A percentile compares a stretch with the other conserved stretches of the same genome.
Conservation (phyloP, 2,888 invertebrate genomes). For the Troides aeacus region DNA sequence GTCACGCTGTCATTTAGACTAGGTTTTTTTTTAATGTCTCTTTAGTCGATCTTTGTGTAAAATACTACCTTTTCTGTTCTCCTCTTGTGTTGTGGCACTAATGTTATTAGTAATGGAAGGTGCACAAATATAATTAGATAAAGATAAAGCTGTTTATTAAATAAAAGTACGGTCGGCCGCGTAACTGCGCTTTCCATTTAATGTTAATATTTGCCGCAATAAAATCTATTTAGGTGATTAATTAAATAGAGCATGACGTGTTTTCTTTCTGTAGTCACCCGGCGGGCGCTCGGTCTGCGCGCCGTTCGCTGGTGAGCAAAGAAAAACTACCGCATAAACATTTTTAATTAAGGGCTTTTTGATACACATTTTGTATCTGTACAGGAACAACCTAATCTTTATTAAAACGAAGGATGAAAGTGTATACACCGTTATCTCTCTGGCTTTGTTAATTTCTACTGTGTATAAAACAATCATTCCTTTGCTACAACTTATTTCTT, state of each 20-base stretch:
- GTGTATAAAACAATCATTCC: too few species aligned
- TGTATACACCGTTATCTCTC: neutral
- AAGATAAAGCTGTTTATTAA: slow-evolving; percentile 37
- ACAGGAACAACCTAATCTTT: neutral
- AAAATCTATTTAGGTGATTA: slow-evolving; percentile 70
- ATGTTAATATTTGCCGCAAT: slow-evolving; percentile 69
- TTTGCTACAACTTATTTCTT: too few species aligned
- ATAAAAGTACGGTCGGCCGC: slow-evolving; percentile 46
- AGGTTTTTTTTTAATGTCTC: too few species aligned
- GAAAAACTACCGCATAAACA: slow-evolving; percentile 34
- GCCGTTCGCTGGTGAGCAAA: slow-evolving; percentile 33
- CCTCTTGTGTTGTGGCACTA: too few species aligned
- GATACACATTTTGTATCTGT: slow-evolving; percentile 13
- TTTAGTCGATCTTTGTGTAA: too few species aligned
- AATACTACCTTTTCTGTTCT: too few species aligned
- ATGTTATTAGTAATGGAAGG: neutral
- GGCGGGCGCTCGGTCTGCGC: slow-evolving; percentile 24
- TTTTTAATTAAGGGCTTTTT: slow-evolving; percentile 23
- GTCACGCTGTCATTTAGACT: slow-evolving; percentile 52
- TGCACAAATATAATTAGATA: neutral
- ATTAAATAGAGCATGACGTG: slow-evolving; percentile 58
- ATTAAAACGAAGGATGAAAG: slow-evolving; percentile 11
- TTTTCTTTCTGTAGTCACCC: slow-evolving; percentile 41
- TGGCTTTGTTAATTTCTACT: neutral
- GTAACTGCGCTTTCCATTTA: slow-evolving; percentile 53